phyloP scores from a whole-genome alignment of 2,888 invertebrate genomes.

The Scrobipalpa atriplicella region DNA sequence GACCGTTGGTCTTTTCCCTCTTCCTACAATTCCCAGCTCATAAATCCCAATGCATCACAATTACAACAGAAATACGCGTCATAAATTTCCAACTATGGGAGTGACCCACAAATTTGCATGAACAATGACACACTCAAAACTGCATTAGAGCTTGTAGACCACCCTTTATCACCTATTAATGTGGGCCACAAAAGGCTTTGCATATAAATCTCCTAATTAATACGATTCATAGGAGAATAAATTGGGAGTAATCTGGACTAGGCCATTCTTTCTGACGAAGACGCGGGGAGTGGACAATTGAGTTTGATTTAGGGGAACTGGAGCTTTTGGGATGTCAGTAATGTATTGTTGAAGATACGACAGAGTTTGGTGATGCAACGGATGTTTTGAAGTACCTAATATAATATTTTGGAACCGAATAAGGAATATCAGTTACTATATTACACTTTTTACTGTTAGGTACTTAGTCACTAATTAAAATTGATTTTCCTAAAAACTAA shows the following conservation, averaged over 20 bases:
- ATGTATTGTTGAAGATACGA: not conserved
- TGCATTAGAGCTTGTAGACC: slow-evolving; percentile 67
- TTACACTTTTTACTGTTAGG: not conserved
- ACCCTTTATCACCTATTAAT: slow-evolving; percentile 76
- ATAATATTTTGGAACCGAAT: not conserved
- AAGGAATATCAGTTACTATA: not conserved
- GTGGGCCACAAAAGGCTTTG: slow-evolving; percentile 78
- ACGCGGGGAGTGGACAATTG: slow-evolving; percentile 65
- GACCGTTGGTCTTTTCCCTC: slow-evolving; percentile 45
- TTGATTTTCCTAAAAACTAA: not conserved
- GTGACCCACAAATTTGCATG: slow-evolving; percentile 72
- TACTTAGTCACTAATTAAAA: not conserved
- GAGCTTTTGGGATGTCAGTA: slow-evolving; percentile 38
- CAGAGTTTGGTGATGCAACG: not conserved
- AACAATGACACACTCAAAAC: slow-evolving; percentile 65
- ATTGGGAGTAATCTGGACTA: slow-evolving; percentile 74
- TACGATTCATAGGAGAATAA: slow-evolving; percentile 70
- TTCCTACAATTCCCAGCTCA: slow-evolving; percentile 51
- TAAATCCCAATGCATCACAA: slow-evolving; percentile 73
- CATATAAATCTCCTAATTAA: slow-evolving; percentile 82
- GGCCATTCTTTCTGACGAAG: slow-evolving; percentile 63
- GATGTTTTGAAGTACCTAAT: not conserved
- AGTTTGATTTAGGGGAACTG: slow-evolving; percentile 72
- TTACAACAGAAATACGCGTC: slow-evolving; percentile 68
- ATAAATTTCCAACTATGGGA: slow-evolving; percentile 77